phyloP scores from a whole-genome alignment of 2,888 invertebrate species.

The Heteromurus nitidus region DNA sequence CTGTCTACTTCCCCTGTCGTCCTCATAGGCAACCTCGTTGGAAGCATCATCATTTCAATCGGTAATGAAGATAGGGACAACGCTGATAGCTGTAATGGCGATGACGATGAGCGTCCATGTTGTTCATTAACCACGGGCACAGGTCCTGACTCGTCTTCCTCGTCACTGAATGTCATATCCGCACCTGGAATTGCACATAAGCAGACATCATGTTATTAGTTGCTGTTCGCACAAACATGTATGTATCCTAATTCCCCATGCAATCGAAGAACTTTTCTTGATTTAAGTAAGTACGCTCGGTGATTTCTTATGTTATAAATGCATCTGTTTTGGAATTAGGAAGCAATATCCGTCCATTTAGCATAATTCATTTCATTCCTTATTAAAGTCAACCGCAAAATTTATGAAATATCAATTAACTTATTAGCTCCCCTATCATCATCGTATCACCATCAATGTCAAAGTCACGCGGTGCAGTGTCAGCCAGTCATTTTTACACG shows the following conservation, averaged over 20 bases:
- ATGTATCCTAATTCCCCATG: background rate
- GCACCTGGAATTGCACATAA: constrained; percentile 69
- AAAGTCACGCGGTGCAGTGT: constrained; percentile 1
- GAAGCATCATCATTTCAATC: constrained; percentile 27
- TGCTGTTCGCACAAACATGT: background rate
- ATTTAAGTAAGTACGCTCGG: background rate
- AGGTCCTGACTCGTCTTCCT: constrained; percentile 66
- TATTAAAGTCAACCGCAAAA: too few relatives aligned
- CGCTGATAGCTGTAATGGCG: constrained; percentile 32
- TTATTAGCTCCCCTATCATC: constrained; percentile 1
- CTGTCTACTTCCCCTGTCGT: constrained; percentile 25
- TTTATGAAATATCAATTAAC: background rate
- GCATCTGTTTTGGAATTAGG: background rate
- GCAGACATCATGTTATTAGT: background rate
- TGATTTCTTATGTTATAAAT: background rate
- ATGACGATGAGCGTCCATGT: background rate
- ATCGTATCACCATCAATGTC: constrained; percentile 21
- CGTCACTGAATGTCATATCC: constrained; percentile 73
- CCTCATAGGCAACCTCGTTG: constrained; percentile 9
- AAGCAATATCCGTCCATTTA: background rate
- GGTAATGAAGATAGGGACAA: constrained; percentile 38
- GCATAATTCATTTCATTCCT: background rate
- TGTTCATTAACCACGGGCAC: background rate
- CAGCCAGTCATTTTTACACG: too few relatives aligned
- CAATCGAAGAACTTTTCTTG: background rate